Base-by-base conservation (phyloP, 2,113 vertebrate species). In the Zosterops japonicus region DNA sequence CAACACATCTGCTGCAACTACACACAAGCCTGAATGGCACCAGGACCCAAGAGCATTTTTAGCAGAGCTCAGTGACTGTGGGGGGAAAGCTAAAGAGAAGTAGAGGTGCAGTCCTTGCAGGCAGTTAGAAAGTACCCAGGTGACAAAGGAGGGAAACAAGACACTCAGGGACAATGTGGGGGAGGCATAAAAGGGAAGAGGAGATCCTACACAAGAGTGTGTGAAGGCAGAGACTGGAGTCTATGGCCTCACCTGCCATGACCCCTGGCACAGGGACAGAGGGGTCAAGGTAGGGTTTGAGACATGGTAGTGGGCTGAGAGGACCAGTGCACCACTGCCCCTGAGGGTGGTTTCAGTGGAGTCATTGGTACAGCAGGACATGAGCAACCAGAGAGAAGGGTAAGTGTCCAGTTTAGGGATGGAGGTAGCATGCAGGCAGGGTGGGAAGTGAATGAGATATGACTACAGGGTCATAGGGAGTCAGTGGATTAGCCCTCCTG, bases 131-230 rank as follows among this genome's bases (percentile, higher is more conserved):
- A 39, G 67, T 4, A 25, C 8, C 29, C 46, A 35, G 4, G 12
- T 2, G 17, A 46, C 4, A 65, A 42, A 60, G 7, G 4, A 28
- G 12, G 27, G 18, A 57, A 89, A 42, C 0, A 5, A 59, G 21
- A 42, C 16, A 33, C 20, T 71, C 14, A 36, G n/a, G 22, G 76
- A 14, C 24, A 41, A 20, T 41, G 8, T 4, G 1, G 24, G 12
- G 13, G 12, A 75, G 13, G 25, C 1, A 2, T 25, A 42, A 61
- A 31, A 35, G 17, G 5, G 12, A 21, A 60, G 22, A 75, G 50
- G 12, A 67, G 3, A 29, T 74, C 14, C 12, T 44, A n/a, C 4
- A 5, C 0, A 4, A 11, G 0, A 3, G 9, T 16, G 11, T 52
- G 18, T 7, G 13, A 68, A 80, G 28, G 17, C 64, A 93, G 33